These are phyloP conservation scores for Seladonia tumulorum DNA, from an alignment of 2,888 invertebrate species.

Conservation along the genomic window DNA sequence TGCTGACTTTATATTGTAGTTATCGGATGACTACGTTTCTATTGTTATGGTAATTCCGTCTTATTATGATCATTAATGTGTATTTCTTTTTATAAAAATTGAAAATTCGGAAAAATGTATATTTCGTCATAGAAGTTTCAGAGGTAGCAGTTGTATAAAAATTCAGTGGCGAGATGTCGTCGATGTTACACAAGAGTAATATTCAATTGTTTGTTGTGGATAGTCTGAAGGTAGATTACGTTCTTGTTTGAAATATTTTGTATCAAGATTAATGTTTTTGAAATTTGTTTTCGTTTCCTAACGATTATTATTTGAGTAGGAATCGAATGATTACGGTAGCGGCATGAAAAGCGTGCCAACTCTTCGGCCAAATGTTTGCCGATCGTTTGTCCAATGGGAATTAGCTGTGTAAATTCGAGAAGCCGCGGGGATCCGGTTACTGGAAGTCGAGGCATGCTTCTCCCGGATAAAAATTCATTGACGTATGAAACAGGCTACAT, in stretches of 20 bases:
- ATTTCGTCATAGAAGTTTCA: too few relatives aligned
- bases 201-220: too few relatives aligned
- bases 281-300: neutral
- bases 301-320: neutral
- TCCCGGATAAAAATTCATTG: conserved; percentile 32
- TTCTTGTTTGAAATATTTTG: neutral
- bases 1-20: too few relatives aligned
- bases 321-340: neutral
- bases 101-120: too few relatives aligned
- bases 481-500: conserved; percentile 8
- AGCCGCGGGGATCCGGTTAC: neutral
- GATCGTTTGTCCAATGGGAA: neutral
- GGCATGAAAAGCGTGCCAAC: neutral
- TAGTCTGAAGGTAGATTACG: too few relatives aligned
- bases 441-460: neutral
- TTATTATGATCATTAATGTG: too few relatives aligned
- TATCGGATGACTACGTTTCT: too few relatives aligned
- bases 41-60: too few relatives aligned
- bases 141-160: too few relatives aligned
- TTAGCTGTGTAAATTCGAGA: neutral
- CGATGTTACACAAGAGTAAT: too few relatives aligned
- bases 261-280: neutral
- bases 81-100: too few relatives aligned
- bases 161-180: too few relatives aligned
- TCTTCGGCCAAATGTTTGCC: conserved; percentile 16